phyloP scores from a whole-genome alignment of 2,888 invertebrate genomes.

The Phaedon cochleariae region DNA sequence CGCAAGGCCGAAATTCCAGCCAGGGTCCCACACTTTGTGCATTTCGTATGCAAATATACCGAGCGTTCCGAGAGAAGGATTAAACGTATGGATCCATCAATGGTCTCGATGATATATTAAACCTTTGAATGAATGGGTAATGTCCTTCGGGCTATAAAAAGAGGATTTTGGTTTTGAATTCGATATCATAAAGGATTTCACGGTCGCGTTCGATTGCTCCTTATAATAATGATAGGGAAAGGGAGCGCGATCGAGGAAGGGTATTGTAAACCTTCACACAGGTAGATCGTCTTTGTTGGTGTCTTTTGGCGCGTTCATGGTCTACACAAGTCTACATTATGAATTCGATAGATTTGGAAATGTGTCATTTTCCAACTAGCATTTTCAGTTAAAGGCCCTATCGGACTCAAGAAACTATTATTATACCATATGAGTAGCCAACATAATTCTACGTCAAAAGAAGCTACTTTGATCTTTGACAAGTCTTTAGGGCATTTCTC shows the following conservation, averaged over 20 bases:
- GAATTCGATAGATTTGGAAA: too few species aligned
- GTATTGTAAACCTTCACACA: conserved; percentile 36
- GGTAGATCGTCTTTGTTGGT: conserved; percentile 36
- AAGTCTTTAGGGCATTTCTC: too few species aligned
- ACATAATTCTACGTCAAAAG: too few species aligned
- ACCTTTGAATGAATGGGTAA: conserved; percentile 46
- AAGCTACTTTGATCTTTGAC: too few species aligned
- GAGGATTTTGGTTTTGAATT: conserved; percentile 50
- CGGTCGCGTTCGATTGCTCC: conserved; percentile 44
- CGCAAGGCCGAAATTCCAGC: conserved; percentile 28
- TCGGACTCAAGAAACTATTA: too few species aligned
- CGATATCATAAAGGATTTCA: conserved; percentile 45
- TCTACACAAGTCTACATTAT: too few species aligned
- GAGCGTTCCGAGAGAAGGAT: conserved; percentile 37
- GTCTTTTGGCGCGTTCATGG: conserved; percentile 22
- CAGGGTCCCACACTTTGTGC: conserved; percentile 45
- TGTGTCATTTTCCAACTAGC: too few species aligned
- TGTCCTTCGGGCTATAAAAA: conserved; percentile 49
- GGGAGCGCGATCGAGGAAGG: conserved; percentile 46
- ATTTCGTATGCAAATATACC: conserved; percentile 41
- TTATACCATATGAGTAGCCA: too few species aligned
- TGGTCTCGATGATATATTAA: conserved; percentile 48
- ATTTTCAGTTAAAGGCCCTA: too few species aligned
- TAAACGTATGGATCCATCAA: conserved; percentile 43
- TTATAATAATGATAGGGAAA: conserved; percentile 43